Evolutionary conservation across 2,888 invertebrate species (phyloP), one percentile per base, ranked within the genome.

Genomic region (Thelaira solivaga): DNA sequence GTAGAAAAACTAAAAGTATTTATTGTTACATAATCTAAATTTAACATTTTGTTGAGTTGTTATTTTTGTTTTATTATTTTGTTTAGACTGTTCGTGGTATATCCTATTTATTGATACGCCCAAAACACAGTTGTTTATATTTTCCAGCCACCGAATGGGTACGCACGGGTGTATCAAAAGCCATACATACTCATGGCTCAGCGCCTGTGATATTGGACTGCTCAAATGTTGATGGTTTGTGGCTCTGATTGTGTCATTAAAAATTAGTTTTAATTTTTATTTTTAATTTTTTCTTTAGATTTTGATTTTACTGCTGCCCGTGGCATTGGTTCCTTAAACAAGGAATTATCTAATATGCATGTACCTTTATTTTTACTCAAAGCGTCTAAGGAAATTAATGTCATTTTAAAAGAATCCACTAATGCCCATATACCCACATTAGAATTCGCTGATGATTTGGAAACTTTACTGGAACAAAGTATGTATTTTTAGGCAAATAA

Each of bases 251-350:
- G 10, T 16, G 41, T 18, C 4, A 10, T 20, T 22, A 43, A 7
- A 57, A 6, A 26, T 10, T 24, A 5, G 4, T 1, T 39, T 3
- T 4, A 8, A 13, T 13, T 36, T 13, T 39, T 31, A 39, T 45
- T 65, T 0, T 59, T 36, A 4, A 11, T 59, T 11, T 64, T 67
- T 71, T 31, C 0, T 24, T 43, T 18, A 91, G 95, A 94, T 36
- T 94, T 95, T 0, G 96, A 96, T 89, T 96, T 95, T 86, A 96
- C 96, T 6, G 95, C 96, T 16, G 95, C 96, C 0, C 94, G 95
- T 89, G 95, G 95, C 47, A 93, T 96, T 80, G 94, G 94, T 22
- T 92, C 94, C 0, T 86, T 96, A 49, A 93, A 95, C 1, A 92
- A 92, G 76, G 94, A 95, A 77, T 91, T 95, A 57, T 91, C 91